Percentiles rank a stretch among this genome's conserved stretches.
Evolutionary conservation across 2,797 vertebrate species (phyloP).

Genomic region (Chaetodon trifasciatus): DNA sequence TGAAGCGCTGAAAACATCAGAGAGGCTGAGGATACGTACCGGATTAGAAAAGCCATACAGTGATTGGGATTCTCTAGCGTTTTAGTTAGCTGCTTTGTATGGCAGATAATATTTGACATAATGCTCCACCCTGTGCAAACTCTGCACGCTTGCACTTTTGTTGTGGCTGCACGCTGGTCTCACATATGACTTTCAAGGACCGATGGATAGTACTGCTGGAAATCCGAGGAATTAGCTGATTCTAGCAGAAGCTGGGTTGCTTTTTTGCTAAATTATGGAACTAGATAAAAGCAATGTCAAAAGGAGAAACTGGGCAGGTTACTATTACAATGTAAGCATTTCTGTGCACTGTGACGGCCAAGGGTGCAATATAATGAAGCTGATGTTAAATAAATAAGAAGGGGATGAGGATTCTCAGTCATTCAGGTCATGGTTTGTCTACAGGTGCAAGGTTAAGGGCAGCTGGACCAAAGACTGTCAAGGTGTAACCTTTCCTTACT

Average conservation of each 20-base stretch:
- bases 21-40: not conserved
- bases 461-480: not conserved
- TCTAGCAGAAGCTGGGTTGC: not conserved
- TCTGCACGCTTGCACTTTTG: not conserved
- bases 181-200: not conserved
- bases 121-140: not conserved
- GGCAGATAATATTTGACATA: not conserved
- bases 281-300: not conserved
- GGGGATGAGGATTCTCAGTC: not conserved
- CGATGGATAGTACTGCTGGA: not conserved
- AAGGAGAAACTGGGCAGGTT: not conserved
- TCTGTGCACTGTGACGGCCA: not conserved
- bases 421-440: not conserved
- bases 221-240: not conserved
- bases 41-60: not conserved
- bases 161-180: not conserved
- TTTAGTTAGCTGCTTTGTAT: not conserved
- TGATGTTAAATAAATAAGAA: not conserved
- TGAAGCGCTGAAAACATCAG: not conserved
- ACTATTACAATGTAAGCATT: not conserved
- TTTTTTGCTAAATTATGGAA: slow-evolving; percentile 1
- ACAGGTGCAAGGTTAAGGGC: not conserved
- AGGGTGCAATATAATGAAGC: not conserved
- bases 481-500: too few relatives aligned
- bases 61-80: not conserved